A percentile compares a stretch with the other conserved stretches of the same genome.
Evolutionary conservation across 2,888 invertebrate genomes (phyloP).

Genomic region (Pollenia angustigena): DNA sequence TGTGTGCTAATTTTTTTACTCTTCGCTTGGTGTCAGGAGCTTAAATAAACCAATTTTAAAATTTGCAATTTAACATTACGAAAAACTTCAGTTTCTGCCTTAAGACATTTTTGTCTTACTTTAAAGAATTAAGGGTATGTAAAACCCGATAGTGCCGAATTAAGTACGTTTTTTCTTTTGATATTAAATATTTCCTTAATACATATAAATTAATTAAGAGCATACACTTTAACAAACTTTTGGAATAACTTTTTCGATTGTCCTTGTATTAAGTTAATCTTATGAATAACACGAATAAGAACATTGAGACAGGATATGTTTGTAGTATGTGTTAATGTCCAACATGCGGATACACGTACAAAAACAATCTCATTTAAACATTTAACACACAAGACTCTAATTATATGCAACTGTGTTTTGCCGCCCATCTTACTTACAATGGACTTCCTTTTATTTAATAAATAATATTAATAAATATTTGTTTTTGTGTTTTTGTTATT

Average conservation of each 20-base stretch:
- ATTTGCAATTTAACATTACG: too few species aligned
- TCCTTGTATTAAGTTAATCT: not conserved
- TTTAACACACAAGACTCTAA: conserved; percentile 41
- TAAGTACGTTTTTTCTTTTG: too few species aligned
- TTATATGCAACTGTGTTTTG: conserved; percentile 35
- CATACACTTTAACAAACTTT: too few species aligned
- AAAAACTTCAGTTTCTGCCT: too few species aligned
- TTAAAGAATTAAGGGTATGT: too few species aligned
- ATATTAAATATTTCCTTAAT: too few species aligned
- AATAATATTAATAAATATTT: conserved; percentile 39
- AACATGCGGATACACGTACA: conserved; percentile 33
- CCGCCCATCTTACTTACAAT: conserved; percentile 24
- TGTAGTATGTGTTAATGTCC: not conserved
- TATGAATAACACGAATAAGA: not conserved
- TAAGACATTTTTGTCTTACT: too few species aligned
- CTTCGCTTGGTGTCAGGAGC: too few species aligned
- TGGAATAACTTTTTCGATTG: not conserved
- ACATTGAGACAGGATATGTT: not conserved
- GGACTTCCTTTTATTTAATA: conserved; percentile 45
- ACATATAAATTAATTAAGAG: too few species aligned
- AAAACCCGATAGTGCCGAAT: too few species aligned
- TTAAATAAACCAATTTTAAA: too few species aligned
- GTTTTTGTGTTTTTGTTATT: not conserved
- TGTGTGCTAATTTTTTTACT: too few species aligned
- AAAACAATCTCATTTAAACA: conserved; percentile 10